Base-by-base conservation (phyloP, 2,113 vertebrate genomes). In the Urocynchramus pylzowi region DNA sequence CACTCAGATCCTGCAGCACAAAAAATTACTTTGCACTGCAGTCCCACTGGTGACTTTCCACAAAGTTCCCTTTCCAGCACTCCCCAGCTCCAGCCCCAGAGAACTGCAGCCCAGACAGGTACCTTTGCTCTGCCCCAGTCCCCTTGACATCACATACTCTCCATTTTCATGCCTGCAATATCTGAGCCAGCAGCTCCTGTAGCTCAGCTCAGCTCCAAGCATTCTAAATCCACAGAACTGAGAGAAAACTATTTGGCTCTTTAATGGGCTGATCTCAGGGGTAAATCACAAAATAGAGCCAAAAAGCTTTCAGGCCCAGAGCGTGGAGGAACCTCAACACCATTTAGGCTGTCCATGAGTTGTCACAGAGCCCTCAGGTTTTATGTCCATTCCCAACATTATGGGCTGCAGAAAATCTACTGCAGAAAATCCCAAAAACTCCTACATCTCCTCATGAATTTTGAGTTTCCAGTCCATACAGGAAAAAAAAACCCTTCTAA, bases 311-410 rank as follows among this genome's bases (percentile, higher is more conserved):
- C 39, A 52, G 39, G 53, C 26, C 4, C 13, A 68, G 78, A 65
- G 30, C 16, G 18, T 1, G 49, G 10, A 0, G 1, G 23, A 9
- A 28, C 10, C 37, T 10, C 6, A 41, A 2, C 9, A 42, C 17
- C 33, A 35, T 33, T 35, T 47, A 39, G 31, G 47, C 47, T 45
- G 31, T 45, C 26, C 52, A 37, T 4, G 53, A 49, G 19, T 9
- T 84, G 31, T 27, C 45, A 33, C 10, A 35, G 16, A 60, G 15
- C 13, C n/a, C 31, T 49, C 18, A 33, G 8, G 37, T 70, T 53
- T 45, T 53, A 5, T 33, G 10, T 65, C 23, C 78, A 10, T 42
- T 90, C 35, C 23, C n/a, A 70, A 13, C 8, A 57, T 23, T 53
- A 41, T 8, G 31, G 35, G 56, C 26, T 71, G 18, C 19, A n/a